These are phyloP conservation scores for Urosaurus nigricauda DNA, from an alignment of 2,797 vertebrate genomes.

Conservation along the genomic window DNA sequence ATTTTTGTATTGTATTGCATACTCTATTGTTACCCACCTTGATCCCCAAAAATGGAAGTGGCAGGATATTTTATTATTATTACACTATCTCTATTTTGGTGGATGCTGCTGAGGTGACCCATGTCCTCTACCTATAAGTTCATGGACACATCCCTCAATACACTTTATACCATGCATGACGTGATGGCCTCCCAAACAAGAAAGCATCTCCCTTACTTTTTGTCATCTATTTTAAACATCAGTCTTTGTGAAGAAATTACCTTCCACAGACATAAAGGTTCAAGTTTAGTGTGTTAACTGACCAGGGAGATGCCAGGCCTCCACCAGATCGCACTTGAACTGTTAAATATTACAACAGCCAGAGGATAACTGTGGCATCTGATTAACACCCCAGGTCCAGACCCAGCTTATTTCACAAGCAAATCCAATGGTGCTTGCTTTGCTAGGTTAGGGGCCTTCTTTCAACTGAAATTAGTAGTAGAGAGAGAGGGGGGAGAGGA, in stretches of 20 bases:
- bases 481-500: neutral
- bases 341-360: neutral
- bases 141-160: too few species aligned
- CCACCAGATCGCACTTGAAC: neutral
- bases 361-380: too few species aligned
- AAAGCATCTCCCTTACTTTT: neutral
- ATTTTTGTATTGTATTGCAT: too few species aligned
- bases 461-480: neutral
- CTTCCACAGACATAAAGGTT: neutral
- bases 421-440: neutral
- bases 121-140: too few species aligned
- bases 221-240: neutral
- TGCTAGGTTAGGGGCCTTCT: neutral
- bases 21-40: too few species aligned
- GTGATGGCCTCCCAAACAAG: neutral
- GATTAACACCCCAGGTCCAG: neutral
- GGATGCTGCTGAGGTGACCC: too few species aligned
- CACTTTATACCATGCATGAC: neutral
- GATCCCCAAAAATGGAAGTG: too few species aligned
- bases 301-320: neutral
- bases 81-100: neutral
- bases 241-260: neutral
- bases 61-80: too few species aligned
- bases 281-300: neutral
- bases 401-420: neutral